phyloP scores from a whole-genome alignment of 64 coral and sea anemone genomes.

The Dendrophyllia cribrosa region DNA sequence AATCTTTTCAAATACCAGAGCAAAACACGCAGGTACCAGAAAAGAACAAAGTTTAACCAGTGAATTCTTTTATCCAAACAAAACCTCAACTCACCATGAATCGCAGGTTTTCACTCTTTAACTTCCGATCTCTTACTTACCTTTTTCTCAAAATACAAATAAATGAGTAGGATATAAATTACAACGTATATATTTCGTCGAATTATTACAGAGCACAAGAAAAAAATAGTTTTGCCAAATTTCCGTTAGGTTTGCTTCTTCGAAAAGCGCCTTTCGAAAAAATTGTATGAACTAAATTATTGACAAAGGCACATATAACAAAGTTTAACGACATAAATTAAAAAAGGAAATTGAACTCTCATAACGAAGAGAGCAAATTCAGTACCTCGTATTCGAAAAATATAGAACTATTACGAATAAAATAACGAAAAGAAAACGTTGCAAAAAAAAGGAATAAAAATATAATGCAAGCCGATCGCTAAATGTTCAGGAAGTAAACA shows the following conservation, averaged over 20 bases:
- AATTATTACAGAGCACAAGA: too few species aligned
- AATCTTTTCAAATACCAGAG: background rate
- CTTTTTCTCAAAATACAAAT: background rate
- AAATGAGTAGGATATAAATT: background rate
- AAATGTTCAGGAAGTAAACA: background rate
- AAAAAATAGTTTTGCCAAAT: too few species aligned
- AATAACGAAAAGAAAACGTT: too few species aligned
- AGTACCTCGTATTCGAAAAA: too few species aligned
- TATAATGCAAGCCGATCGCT: background rate
- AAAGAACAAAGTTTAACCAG: slow-evolving; percentile 15
- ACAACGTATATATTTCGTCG: too few species aligned
- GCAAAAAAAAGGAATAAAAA: too few species aligned
- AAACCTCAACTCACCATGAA: background rate
- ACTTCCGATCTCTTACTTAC: slow-evolving; percentile 5
- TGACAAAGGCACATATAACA: background rate
- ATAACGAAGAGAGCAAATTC: background rate
- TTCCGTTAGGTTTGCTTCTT: background rate
- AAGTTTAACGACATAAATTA: background rate
- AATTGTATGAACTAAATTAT: slow-evolving; percentile 33
- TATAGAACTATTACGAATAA: too few species aligned
- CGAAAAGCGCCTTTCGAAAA: slow-evolving; percentile 21
- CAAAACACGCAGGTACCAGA: background rate
- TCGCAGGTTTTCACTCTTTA: background rate
- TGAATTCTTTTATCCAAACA: background rate
- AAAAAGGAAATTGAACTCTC: background rate